Base-by-base conservation (phyloP, 2,113 vertebrate species). In the Prolemur simus region DNA sequence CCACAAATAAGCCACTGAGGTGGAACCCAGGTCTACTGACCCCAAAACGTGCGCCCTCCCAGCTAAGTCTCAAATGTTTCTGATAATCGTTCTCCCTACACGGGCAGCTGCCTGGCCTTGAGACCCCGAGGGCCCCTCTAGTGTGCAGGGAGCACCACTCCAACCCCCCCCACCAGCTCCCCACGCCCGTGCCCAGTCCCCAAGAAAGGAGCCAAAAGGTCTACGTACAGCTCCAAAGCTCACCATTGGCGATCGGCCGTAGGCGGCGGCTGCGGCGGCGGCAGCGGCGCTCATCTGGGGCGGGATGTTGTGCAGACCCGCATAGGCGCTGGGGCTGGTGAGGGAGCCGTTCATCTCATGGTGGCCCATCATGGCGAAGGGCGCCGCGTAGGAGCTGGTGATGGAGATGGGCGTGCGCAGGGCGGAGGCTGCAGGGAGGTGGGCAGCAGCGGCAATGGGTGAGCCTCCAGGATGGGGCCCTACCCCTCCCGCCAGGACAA, bases 331-430 rank as follows among this genome's bases (percentile, higher is more conserved):
- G 0, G 99, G 99, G 97, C 99, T 99, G 95, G 99, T 99, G 87
- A 99, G 99, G 2, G 99, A 99, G 17, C 99, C 99, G 9, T 99
- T 99, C 99, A 99, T 99, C 96, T 99, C 99, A 0, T 99, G 99
- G 97, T 99, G 99, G 76, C 99, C 99, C 99, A 99, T 99, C 99
- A 99, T 99, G 42, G 99, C 99, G 1, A 99, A 99, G 0, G 99
- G 99, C 0, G 98, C 94, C 0, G 99, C 99, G 0, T 99, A 99
- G 15, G 99, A 99, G n/a, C 99, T 98, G 0, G 99, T 99, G 0
- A 99, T 99, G 80, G 99, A 99, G 98, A 99, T 98, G 27, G 99
- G 99, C 0, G 99, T 99, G 32, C 99, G 98, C 95, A 99, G 98
- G 32, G 99, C 99, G 0, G 99, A 99, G 52, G 99, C 99, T 99